Evolutionary conservation across 2,113 vertebrate genomes (phyloP), one percentile per base, ranked within the genome.

Genomic region (Etheostoma cragini): DNA sequence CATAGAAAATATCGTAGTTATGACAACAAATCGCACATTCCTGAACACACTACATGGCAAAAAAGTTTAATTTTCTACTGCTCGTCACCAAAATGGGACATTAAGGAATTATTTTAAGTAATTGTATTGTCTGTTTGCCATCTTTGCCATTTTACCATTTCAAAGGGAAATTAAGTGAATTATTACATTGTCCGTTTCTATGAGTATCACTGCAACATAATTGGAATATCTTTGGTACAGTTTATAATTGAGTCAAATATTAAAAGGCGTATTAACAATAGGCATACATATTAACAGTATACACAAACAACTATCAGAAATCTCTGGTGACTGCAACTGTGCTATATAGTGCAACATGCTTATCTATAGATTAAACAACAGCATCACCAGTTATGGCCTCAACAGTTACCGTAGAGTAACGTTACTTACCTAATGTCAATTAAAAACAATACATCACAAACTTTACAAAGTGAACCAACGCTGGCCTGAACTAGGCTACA

Each of bases 1-100:
- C 1, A 0, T 0, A 24, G 2, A 53, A 76, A 92, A 83, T 19
- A 38, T 74, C 1, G 65, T 53, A 81, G 67, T 71, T 15, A n/a
- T 6, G 12, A 50, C 0, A 1, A 66, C 50, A 16, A 1, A 6
- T 26, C 8, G 13, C 12, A n/a, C 2, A 26, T 15, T 26, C 13
- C 19, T 62, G 0, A 53, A 45, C 46, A 33, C 46, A 57, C 21
- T 15, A 4, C 17, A 30, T 5, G 1, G 10, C 22, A 8, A 12
- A 33, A 35, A 58, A 45, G 5, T 17, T 5, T 4, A 16, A 15
- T 11, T 26, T 21, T 21, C 13, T 54, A 16, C 26, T 30, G 11
- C 2, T 1, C 17, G 35, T 17, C 13, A 14, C 17, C 14, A 33
- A 57, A 53, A 38, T 24, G 1, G 46, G 22, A 62, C 24, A 52